phyloP scores from a whole-genome alignment of 2,113 vertebrate species.

The Geococcyx californianus region DNA sequence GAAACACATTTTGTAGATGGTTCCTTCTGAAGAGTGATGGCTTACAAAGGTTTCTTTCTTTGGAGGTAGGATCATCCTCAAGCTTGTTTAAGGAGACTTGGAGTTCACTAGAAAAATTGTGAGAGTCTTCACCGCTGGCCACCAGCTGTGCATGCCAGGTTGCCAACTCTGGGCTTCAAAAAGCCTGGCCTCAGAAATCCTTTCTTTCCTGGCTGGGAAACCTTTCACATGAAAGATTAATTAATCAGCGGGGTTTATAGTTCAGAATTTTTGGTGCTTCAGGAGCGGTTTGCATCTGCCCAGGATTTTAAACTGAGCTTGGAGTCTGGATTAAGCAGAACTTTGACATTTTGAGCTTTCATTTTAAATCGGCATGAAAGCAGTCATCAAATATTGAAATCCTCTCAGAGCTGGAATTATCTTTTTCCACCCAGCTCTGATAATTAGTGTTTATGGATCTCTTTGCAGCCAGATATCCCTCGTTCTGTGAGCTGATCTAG shows the following conservation, averaged over 20 bases:
- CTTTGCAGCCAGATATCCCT: not conserved
- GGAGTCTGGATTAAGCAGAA: not conserved
- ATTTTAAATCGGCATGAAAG: not conserved
- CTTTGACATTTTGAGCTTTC: constrained; percentile 33
- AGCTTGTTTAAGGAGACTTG: not conserved
- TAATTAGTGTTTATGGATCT: not conserved
- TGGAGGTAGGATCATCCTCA: not conserved
- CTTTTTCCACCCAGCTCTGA: not conserved
- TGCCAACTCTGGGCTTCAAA: constrained; percentile 11
- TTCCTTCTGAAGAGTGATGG: not conserved
- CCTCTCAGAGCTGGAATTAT: not conserved
- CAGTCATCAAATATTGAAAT: constrained; percentile 44
- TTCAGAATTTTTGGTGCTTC: not conserved
- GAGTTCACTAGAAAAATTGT: not conserved
- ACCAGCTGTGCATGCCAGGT: not conserved
- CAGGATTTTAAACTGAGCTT: not conserved
- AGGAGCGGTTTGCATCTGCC: not conserved
- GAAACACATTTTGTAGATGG: constrained; percentile 1
- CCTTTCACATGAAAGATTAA: not conserved
- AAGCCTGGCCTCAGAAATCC: not conserved
- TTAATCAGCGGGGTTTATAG: not conserved
- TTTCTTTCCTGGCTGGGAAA: not conserved
- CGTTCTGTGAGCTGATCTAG: not conserved
- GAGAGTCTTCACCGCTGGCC: not conserved
- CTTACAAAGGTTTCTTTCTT: not conserved